Evolutionary conservation across 1,140 invertebrate genomes (phyloP).

Genomic region (Phortica variegata): DNA sequence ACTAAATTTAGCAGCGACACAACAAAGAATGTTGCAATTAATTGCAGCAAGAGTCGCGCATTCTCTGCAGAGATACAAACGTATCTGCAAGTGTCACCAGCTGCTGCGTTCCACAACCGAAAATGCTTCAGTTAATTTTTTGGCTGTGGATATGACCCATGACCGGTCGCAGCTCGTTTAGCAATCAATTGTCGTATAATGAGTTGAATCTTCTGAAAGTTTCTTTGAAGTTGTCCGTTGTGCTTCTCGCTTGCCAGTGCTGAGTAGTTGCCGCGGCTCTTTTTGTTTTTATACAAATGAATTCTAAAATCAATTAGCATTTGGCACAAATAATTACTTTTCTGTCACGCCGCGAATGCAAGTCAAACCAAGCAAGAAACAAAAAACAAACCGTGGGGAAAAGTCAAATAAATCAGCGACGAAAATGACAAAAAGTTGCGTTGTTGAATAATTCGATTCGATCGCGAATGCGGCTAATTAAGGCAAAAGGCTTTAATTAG

Average conservation of each 20-base stretch:
- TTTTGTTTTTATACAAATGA: conserved; percentile 34
- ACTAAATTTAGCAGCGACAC: conserved; percentile 36
- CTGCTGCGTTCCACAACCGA: neutral
- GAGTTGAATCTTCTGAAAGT: conserved; percentile 23
- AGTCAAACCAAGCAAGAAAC: conserved; percentile 28
- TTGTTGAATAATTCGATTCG: neutral
- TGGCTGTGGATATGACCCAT: conserved; percentile 37
- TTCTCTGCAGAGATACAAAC: too few species aligned
- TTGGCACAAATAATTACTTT: conserved; percentile 53
- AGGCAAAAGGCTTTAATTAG: too few species aligned
- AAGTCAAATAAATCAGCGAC: conserved; percentile 12
- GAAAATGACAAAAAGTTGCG: conserved; percentile 14
- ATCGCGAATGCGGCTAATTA: too few species aligned
- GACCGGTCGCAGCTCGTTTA: conserved; percentile 33
- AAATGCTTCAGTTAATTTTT: neutral
- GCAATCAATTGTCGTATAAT: conserved; percentile 38
- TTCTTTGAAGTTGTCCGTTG: neutral
- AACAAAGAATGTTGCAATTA: conserved; percentile 24
- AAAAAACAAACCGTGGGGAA: conserved; percentile 13
- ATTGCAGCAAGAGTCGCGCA: conserved; percentile 15
- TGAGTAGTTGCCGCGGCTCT: conserved; percentile 3
- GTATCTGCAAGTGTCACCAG: too few species aligned
- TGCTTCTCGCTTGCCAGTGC: conserved; percentile 5
- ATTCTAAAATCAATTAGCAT: conserved; percentile 54
- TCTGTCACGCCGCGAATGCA: conserved; percentile 43